A percentile compares a stretch with the other conserved stretches of the same genome.
Conservation (phyloP, 2,888 invertebrate genomes). For the Pachymerium ferrugineum region DNA sequence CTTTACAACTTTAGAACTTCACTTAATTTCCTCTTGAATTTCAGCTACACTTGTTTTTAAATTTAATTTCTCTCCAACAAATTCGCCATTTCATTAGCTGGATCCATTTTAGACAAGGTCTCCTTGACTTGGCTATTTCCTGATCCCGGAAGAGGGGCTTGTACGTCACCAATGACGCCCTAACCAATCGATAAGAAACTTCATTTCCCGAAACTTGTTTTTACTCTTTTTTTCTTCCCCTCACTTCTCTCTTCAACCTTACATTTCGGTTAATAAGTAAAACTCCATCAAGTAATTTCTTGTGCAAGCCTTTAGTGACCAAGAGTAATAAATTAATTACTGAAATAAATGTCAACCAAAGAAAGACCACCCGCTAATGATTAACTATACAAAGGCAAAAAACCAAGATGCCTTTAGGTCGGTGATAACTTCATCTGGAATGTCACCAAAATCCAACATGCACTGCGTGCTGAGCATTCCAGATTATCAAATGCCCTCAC, state of each 20-base stretch:
- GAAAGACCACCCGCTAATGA: not conserved
- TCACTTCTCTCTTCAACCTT: not conserved
- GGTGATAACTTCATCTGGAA: slow-evolving; percentile 14
- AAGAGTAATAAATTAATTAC: not conserved
- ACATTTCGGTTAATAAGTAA: not conserved
- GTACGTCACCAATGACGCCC: not conserved
- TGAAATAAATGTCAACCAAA: not conserved
- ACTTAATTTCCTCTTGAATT: too few relatives aligned
- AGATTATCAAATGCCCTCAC: not conserved
- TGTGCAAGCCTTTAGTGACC: not conserved
- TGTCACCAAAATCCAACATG: slow-evolving; percentile 10
- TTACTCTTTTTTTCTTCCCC: not conserved
- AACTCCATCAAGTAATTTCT: not conserved
- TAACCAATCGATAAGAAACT: slow-evolving; percentile 18
- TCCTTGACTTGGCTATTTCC: not conserved
- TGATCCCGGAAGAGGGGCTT: not conserved
- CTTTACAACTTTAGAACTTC: too few relatives aligned
- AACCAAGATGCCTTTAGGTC: not conserved
- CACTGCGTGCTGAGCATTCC: not conserved
- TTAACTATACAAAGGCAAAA: not conserved
- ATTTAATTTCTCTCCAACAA: too few relatives aligned
- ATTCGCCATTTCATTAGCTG: slow-evolving; percentile 10
- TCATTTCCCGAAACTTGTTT: slow-evolving; percentile 15
- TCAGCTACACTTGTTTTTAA: too few relatives aligned
- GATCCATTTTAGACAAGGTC: not conserved